Conservation (phyloP, 2,797 vertebrate species). For the Myripristis murdjan region DNA sequence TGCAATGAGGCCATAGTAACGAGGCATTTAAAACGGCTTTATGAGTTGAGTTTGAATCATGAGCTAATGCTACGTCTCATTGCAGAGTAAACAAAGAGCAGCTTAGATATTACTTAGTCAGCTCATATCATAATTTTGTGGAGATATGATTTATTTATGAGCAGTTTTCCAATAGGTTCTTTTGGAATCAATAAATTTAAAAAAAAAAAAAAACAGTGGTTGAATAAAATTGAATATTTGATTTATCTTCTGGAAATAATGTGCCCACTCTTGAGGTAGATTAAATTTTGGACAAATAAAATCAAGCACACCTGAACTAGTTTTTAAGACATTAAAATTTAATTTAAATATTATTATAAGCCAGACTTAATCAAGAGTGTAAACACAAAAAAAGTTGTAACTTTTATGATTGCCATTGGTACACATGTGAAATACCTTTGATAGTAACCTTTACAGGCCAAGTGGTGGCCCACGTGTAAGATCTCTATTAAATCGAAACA, state of each 20-base stretch:
- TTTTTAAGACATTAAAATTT: background rate
- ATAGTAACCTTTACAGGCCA: background rate
- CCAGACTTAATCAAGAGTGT: background rate
- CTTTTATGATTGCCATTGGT: background rate
- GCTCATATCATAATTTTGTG: conserved; percentile 13
- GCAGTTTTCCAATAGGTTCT: conserved; percentile 25
- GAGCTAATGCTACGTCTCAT: conserved; percentile 17
- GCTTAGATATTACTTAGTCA: conserved; percentile 13
- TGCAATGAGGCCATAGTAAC: background rate
- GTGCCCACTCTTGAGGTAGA: background rate
- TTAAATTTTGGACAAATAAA: background rate
- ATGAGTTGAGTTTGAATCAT: conserved; percentile 33
- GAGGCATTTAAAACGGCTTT: conserved; percentile 29
- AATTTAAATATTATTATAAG: background rate
- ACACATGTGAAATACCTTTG: conserved; percentile 4
- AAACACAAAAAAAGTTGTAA: background rate
- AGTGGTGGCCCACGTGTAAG: no score
- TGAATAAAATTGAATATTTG: conserved; percentile 10
- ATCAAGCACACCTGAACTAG: background rate
- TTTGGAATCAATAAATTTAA: conserved; percentile 21
- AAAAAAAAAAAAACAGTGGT: no score
- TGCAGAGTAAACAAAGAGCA: conserved; percentile 33
- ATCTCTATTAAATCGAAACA: no score
- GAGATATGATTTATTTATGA: conserved; percentile 31
- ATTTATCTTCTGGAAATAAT: conserved; percentile 24